Evolutionary conservation across 1,140 invertebrate genomes (phyloP), one percentile per base, ranked within the genome.

Genomic region (Drosophila tropicalis): DNA sequence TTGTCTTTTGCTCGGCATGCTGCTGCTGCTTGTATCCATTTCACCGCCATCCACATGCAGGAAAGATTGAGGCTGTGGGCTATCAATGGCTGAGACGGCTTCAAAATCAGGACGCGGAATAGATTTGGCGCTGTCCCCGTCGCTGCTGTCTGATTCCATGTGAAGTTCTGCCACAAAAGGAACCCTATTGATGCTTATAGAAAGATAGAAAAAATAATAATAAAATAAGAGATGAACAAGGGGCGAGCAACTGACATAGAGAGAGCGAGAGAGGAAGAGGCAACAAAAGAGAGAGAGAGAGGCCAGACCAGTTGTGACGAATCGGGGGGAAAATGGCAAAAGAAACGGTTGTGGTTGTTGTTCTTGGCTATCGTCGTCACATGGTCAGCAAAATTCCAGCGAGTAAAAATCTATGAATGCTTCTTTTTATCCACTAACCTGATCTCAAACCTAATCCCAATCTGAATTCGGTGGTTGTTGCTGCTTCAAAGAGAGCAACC

Each of bases 51-150:
- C 51, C 40, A 60, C 22, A 29, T 63, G 57, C 41, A 62, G 25
- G 44, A 44, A 55, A 25, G 61, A 51, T 54, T 70, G 62, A 32
- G 81, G 85, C 36, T 73, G 85, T 2, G 85, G 84, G 40, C 84
- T 89, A 5, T 84, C 85, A 10, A 89, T 89, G 25, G 84, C 90
- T 29, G 75, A 77, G 1, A 90, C 75, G 25, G 82, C 83, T 60
- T 91, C 90, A 62, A 85, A 91, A 58, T 72, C 78, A 36, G 90
- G 90, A 32, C 83, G 80, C 57, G 90, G 90, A 67, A 91, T 90
- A 5, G 90, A 91, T 55, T 85, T 83, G 22, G 65, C 51, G 58
- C 90, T 91, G 40, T 91, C 90, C 70, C 76, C 84, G 58, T 82
- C 82, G 55, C 69, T 83, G 57, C 80, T 90, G 51, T 90, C 86